These are phyloP conservation scores for Micrasema longulum DNA, from an alignment of 1,140 invertebrate species.

Conservation along the genomic window DNA sequence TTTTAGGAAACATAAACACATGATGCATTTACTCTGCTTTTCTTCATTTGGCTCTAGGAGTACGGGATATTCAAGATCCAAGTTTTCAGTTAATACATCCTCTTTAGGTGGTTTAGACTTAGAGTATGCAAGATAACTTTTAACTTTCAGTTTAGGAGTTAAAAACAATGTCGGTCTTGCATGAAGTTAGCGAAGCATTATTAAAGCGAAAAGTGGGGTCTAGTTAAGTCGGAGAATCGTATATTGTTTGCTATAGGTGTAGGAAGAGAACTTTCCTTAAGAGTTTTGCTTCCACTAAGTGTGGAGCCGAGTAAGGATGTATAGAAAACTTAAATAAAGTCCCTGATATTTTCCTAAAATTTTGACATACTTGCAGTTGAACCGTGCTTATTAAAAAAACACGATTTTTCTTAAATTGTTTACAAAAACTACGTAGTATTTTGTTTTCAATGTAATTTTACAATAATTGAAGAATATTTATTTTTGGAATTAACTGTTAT, in stretches of 20 bases:
- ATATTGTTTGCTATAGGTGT: not conserved
- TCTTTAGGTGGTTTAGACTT: not conserved
- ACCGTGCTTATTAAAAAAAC: no score
- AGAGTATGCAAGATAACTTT: constrained; percentile 15
- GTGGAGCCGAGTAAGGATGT: no score
- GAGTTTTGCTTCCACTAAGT: no score
- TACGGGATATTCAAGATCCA: not conserved
- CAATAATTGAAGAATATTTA: no score
- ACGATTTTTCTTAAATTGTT: no score
- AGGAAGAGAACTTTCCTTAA: not conserved
- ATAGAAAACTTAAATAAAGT: not conserved
- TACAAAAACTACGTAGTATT: no score
- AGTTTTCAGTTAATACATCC: not conserved
- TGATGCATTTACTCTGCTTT: not conserved
- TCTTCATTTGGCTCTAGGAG: not conserved
- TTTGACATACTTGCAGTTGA: no score
- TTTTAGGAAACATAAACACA: not conserved
- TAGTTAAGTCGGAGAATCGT: constrained; percentile 1
- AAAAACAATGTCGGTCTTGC: constrained; percentile 39
- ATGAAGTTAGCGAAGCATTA: constrained; percentile 40
- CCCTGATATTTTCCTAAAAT: no score
- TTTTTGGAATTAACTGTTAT: no score
- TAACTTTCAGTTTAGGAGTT: constrained; percentile 40
- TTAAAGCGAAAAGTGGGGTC: constrained; percentile 22
- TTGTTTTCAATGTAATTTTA: no score